Base-by-base conservation (phyloP, 2,888 invertebrate genomes). In the Anthophora plumipes region DNA sequence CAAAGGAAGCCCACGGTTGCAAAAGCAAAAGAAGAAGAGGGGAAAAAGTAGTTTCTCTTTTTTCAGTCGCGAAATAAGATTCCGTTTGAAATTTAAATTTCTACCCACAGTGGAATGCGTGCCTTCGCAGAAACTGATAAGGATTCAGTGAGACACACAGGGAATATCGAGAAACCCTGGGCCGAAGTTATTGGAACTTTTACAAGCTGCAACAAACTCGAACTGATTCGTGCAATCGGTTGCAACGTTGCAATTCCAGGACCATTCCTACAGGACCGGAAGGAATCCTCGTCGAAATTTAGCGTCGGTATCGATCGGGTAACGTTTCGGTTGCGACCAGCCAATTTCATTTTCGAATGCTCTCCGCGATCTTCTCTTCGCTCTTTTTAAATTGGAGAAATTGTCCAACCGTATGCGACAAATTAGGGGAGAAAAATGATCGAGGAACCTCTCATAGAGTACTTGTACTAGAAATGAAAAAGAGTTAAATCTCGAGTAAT, bases 41-140 rank as follows among this genome's bases (percentile, higher is more conserved):
- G 31, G 31, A 4, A 31, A 31, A 31, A 31, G 31, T 3, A 81
- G 80, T 81, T 81, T n/a, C n/a, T n/a, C n/a, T n/a, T n/a, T n/a
- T n/a, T 72, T 61, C 68, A 64, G 55, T 52, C 50, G 61, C 70
- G 69, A 80, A 80, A 75, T 81, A 80, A 81, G 74, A 63, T 81
- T 80, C 41, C 57, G 80, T 80, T 81, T 81, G 74, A 81, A 81
- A 75, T 81, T 81, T 81, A 81, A 70, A 81, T 81, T 69, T 37
- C 43, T 5, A n/a, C n/a, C 64, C 25, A 41, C n/a, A 60, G 25
- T 17, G 77, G 67, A 63, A 77, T 75, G 57, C 66, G 63, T 61
- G 48, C 50, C 31, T 31, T 31, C 37, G 22, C 20, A 61, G 52
- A 17, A 66, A 63, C 70, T 67, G 67, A 55, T 66, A 69, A 72